phyloP scores from a whole-genome alignment of 92 coral and sea anemone genomes.

The Parazoanthus swiftii region DNA sequence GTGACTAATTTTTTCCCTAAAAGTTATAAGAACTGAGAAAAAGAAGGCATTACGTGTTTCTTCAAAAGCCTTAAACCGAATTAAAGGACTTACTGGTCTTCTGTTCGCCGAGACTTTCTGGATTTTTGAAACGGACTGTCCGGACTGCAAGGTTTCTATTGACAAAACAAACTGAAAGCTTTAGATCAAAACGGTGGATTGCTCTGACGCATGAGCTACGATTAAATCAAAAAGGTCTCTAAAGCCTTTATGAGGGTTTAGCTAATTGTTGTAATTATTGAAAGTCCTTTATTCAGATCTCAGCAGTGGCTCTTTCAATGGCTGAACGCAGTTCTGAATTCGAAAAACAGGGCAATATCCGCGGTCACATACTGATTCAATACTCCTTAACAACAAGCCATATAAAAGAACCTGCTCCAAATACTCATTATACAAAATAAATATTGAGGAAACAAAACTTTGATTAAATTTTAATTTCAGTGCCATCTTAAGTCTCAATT shows the following conservation, averaged over 20 bases:
- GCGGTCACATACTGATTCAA: background rate
- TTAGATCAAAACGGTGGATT: background rate
- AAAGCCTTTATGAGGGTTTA: background rate
- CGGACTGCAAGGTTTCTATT: background rate
- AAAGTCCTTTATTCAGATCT: background rate
- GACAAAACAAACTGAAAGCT: too few species aligned
- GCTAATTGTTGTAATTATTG: background rate
- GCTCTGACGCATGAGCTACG: background rate
- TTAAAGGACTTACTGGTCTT: background rate
- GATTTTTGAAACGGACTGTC: background rate
- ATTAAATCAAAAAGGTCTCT: background rate
- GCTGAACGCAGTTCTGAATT: background rate
- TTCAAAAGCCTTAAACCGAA: background rate
- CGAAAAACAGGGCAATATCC: background rate
- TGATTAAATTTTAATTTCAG: too few species aligned
- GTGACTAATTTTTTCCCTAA: too few species aligned
- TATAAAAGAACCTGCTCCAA: background rate
- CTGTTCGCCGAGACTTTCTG: background rate
- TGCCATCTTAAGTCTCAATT: background rate
- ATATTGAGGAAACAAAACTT: background rate
- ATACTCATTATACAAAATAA: background rate
- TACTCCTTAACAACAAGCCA: background rate
- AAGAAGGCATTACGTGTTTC: background rate
- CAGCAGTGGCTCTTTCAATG: slow-evolving; percentile 1
- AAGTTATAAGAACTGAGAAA: background rate